Evolutionary conservation across 2,797 vertebrate species (phyloP), one percentile per base, ranked within the genome.

Genomic region (Ispidina picta): DNA sequence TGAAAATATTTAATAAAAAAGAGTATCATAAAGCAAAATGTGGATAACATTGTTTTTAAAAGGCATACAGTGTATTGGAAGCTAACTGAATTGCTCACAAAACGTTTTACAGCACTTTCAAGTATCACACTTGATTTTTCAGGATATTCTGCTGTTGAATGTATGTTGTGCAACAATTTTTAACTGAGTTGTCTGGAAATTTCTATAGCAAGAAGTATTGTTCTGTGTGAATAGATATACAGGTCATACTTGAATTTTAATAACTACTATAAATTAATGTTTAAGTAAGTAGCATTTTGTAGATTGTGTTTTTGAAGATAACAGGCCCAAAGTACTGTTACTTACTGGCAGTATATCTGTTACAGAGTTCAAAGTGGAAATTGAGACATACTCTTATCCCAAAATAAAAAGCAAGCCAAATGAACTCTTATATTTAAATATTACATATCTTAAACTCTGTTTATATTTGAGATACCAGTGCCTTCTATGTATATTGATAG

Each of bases 241-340:
- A 49, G 5, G 1, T 81, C 18, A 46, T 56, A 23, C 12, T 68
- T 74, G 2, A 21, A n/a, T 75, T 82, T 69, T 52, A 51, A 17
- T 51, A 35, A 39, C 31, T 39, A 22, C 4, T 60, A 14, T 48
- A 52, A 26, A 35, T 84, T 35, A 44, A 15, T 78, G 29, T 31
- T 59, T 43, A 21, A 4, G 1, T 48, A 10, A 78, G 39, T 28
- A 71, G 4, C 6, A 15, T 59, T 83, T 90, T 70, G 1, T 66
- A 33, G 19, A 9, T 58, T 28, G 8, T 35, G 2, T 23, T 72
- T 84, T 60, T 58, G 39, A 72, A 78, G 15, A 31, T 69, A 55
- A 35, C 3, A 43, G 14, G 1, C 20, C 5, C 4, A 6, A 55
- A 63, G 15, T 66, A 8, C 1, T 2, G 0, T 49, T 8, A 37